A percentile compares a stretch with the other conserved stretches of the same genome.
These are phyloP conservation scores for Accipiter cooperii DNA, from an alignment of 2,113 vertebrate genomes.

Conservation along the genomic window DNA sequence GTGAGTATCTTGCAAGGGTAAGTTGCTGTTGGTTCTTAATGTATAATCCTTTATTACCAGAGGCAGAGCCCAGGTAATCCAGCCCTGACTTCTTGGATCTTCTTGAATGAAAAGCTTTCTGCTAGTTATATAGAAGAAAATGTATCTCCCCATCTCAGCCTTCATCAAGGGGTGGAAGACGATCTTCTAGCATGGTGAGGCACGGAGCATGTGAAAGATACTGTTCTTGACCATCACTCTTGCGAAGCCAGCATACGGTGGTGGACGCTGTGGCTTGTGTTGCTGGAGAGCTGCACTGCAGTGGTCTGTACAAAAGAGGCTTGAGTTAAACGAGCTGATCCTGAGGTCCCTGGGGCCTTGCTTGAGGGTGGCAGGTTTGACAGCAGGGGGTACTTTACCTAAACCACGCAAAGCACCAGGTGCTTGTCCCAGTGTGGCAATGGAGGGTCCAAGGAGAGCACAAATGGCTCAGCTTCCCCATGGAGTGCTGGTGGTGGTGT, in stretches of 20 bases:
- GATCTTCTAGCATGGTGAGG: background rate
- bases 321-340: background rate
- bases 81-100: background rate
- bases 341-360: background rate
- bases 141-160: background rate
- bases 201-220: background rate
- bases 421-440: background rate
- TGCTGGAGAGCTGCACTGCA: background rate
- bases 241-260: accelerated
- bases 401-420: background rate
- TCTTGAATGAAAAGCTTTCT: background rate
- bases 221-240: background rate
- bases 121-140: background rate
- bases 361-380: background rate
- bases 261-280: background rate
- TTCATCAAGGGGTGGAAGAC: background rate
- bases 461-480: background rate
- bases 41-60: background rate
- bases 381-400: background rate
- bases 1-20: background rate
- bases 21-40: background rate
- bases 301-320: background rate
- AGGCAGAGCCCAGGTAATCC: background rate
- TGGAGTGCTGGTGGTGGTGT: background rate
- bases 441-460: background rate